These are phyloP conservation scores for Stenoptilia bipunctidactyla DNA, from an alignment of 2,888 invertebrate species.

Conservation along the genomic window DNA sequence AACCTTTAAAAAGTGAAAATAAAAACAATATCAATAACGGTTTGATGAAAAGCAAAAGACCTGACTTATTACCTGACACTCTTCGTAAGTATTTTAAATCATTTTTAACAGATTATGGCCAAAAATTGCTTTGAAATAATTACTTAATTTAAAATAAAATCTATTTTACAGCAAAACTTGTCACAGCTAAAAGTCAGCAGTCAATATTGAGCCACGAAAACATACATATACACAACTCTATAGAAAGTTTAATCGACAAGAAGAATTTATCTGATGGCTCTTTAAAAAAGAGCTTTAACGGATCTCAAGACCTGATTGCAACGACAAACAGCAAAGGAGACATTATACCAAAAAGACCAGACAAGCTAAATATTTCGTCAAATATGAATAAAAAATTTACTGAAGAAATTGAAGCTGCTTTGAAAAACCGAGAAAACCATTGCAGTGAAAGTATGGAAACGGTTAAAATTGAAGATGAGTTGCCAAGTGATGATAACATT, in stretches of 20 bases:
- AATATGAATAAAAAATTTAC: constrained; percentile 65
- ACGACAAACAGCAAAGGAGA: constrained; percentile 65
- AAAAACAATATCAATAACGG: constrained; percentile 59
- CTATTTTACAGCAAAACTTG: constrained; percentile 49
- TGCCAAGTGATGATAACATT: constrained; percentile 36
- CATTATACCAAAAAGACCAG: constrained; percentile 56
- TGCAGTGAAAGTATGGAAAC: constrained; percentile 63
- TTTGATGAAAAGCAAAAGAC: constrained; percentile 66
- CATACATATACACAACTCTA: constrained; percentile 47
- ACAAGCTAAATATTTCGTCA: constrained; percentile 54
- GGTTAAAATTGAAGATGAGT: constrained; percentile 55
- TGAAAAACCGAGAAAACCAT: constrained; percentile 47
- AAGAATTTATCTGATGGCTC: constrained; percentile 47
- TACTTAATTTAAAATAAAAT: neutral
- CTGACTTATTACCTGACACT: constrained; percentile 74
- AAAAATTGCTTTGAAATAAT: neutral
- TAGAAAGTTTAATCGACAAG: constrained; percentile 53
- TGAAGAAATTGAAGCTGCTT: constrained; percentile 58
- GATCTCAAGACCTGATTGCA: constrained; percentile 55
- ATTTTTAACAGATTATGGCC: no score
- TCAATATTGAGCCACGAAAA: constrained; percentile 62
- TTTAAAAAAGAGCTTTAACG: constrained; percentile 47
- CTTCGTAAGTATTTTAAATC: constrained; percentile 42
- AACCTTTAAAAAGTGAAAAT: constrained; percentile 51
- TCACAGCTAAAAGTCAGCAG: constrained; percentile 54